Percentiles rank a stretch among this genome's conserved stretches.
phyloP scores from a whole-genome alignment of 2,113 vertebrate genomes.

The Trichechus manatus region DNA sequence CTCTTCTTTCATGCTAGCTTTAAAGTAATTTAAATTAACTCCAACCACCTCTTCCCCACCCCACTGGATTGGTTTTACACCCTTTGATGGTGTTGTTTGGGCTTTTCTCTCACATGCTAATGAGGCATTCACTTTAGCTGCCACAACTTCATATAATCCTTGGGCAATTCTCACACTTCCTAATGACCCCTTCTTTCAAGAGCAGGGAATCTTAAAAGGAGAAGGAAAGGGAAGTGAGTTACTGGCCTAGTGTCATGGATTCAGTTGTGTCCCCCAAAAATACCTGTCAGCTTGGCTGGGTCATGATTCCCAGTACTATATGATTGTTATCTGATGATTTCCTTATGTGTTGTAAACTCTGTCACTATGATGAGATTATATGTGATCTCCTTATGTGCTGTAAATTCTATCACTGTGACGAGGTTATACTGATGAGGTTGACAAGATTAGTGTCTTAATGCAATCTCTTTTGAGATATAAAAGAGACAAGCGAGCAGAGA shows the following conservation, averaged over 20 bases:
- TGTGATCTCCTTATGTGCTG: no score
- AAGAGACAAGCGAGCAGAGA: no score
- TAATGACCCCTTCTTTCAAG: slow-evolving; percentile 75
- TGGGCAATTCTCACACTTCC: slow-evolving; percentile 81
- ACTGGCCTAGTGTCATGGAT: background rate
- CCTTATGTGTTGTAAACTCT: no score
- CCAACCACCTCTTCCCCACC: slow-evolving; percentile 27
- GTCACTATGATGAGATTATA: no score
- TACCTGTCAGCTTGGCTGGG: no score
- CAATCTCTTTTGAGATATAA: no score
- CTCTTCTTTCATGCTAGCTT: slow-evolving; percentile 66
- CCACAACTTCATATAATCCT: slow-evolving; percentile 78
- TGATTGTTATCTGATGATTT: no score
- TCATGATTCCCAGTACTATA: no score
- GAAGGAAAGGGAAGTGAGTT: background rate
- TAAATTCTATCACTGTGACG: no score
- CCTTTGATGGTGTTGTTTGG: slow-evolving; percentile 81
- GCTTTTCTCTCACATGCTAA: slow-evolving; percentile 84
- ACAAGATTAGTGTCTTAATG: no score
- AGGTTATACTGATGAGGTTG: no score
- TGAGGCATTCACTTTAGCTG: slow-evolving; percentile 73
- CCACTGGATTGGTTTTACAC: slow-evolving; percentile 63
- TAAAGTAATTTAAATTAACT: slow-evolving; percentile 80
- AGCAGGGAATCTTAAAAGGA: background rate
- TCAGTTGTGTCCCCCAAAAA: no score